Evolutionary conservation across 2,888 invertebrate genomes (phyloP).

Genomic region (Alentia gelatinosa): DNA sequence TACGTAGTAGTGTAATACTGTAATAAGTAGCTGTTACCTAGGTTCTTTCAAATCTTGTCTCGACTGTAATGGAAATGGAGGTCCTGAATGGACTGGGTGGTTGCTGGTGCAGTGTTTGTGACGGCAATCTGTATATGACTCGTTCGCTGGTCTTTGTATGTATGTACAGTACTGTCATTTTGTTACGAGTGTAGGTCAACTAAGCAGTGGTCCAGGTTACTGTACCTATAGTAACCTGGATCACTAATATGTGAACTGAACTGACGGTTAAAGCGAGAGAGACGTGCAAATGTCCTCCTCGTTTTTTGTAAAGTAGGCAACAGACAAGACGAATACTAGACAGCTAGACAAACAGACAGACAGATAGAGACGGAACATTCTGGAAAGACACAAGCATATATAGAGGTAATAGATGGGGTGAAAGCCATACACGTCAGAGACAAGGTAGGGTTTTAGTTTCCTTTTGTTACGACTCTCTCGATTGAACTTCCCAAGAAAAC

Average conservation of each 20-base stretch:
- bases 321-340: neutral
- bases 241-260: too few relatives aligned
- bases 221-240: too few relatives aligned
- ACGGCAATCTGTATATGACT: neutral
- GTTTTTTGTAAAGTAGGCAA: neutral
- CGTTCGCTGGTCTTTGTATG: conserved; percentile 25
- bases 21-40: conserved; percentile 42
- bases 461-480: conserved; percentile 49
- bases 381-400: neutral
- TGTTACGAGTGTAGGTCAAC: conserved; percentile 9
- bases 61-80: conserved; percentile 35
- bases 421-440: conserved; percentile 42
- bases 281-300: neutral
- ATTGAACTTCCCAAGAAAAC: conserved; percentile 34
- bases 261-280: too few relatives aligned
- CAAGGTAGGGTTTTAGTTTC: conserved; percentile 48
- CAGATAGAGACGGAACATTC: neutral
- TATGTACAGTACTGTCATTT: conserved; percentile 51
- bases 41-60: conserved; percentile 43
- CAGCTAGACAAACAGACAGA: neutral
- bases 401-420: neutral
- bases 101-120: neutral
- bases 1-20: conserved; percentile 51
- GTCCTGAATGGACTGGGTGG: neutral
- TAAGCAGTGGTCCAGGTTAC: neutral